Percentiles rank a stretch among this genome's conserved stretches.
These are phyloP conservation scores for Callocephalon fimbriatum DNA, from an alignment of 2,113 vertebrate species.

Conservation along the genomic window DNA sequence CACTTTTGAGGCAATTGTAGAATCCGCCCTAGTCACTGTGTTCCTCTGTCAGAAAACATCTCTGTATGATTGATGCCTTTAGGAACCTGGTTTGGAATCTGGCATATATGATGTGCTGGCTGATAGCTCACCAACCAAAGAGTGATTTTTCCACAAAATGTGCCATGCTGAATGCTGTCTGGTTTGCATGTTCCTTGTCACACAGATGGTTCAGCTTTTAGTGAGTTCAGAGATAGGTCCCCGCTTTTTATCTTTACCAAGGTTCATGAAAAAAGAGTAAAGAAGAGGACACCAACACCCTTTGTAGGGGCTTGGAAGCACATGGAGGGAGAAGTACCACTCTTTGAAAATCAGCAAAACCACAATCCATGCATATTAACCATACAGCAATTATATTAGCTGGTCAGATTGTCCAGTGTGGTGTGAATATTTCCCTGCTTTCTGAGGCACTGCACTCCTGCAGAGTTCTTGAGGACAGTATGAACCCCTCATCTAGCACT, in stretches of 20 bases:
- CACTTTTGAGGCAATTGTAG: constrained; percentile 51
- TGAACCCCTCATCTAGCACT: neutral
- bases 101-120: constrained; percentile 32
- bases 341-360: neutral
- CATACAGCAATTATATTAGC: neutral
- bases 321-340: neutral
- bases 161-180: neutral
- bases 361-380: neutral
- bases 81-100: constrained; percentile 62
- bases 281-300: neutral
- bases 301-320: neutral
- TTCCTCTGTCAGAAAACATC: constrained; percentile 66
- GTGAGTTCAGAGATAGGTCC: neutral
- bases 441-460: neutral
- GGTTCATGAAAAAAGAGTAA: neutral
- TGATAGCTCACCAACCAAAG: constrained; percentile 10
- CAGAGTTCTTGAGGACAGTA: neutral
- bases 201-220: neutral
- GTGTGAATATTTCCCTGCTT: neutral
- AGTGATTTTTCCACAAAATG: constrained; percentile 8
- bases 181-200: neutral
- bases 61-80: constrained; percentile 45
- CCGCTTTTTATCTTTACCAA: neutral
- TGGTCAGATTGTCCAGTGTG: neutral
- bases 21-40: constrained; percentile 53